These are phyloP conservation scores for Stegastes partitus DNA, from an alignment of 2,113 vertebrate species.

Conservation along the genomic window DNA sequence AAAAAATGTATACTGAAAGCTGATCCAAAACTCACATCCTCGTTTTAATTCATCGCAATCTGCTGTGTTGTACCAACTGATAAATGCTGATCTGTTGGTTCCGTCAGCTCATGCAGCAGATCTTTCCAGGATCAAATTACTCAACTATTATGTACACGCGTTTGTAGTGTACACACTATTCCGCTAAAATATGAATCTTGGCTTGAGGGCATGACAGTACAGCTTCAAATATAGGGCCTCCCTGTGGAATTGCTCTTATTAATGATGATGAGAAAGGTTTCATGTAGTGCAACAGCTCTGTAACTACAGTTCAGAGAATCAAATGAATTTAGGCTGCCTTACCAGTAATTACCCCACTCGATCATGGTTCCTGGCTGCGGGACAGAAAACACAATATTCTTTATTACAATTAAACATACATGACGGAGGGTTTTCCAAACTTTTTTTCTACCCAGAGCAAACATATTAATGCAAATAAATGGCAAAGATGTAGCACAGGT, in stretches of 20 bases:
- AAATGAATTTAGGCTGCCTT: slow-evolving; percentile 77
- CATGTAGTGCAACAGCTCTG: slow-evolving; percentile 56
- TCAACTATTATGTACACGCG: neutral
- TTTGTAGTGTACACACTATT: slow-evolving; percentile 1
- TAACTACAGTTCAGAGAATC: slow-evolving; percentile 58
- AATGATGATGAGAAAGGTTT: slow-evolving; percentile 61
- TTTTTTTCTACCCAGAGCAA: slow-evolving; percentile 24
- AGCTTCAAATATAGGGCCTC: slow-evolving; percentile 39
- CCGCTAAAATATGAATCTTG: slow-evolving; percentile 36
- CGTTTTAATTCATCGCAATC: slow-evolving; percentile 29
- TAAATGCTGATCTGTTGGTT: slow-evolving; percentile 26
- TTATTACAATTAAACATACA: slow-evolving; percentile 24
- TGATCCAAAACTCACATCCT: neutral
- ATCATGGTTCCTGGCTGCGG: slow-evolving; percentile 98
- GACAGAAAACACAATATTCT: slow-evolving; percentile 60
- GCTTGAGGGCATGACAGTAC: slow-evolving; percentile 34
- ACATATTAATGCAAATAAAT: slow-evolving; percentile 31
- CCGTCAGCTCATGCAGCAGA: neutral
- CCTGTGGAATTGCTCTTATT: slow-evolving; percentile 62
- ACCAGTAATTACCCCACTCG: slow-evolving; percentile 99
- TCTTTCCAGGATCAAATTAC: slow-evolving; percentile 11
- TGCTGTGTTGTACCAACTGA: slow-evolving; percentile 8
- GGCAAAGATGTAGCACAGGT: slow-evolving; percentile 6
- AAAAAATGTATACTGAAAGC: neutral
- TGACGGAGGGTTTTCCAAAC: neutral